Evolutionary conservation across 2,888 invertebrate genomes (phyloP).

Genomic region (Calameuta filiformis): DNA sequence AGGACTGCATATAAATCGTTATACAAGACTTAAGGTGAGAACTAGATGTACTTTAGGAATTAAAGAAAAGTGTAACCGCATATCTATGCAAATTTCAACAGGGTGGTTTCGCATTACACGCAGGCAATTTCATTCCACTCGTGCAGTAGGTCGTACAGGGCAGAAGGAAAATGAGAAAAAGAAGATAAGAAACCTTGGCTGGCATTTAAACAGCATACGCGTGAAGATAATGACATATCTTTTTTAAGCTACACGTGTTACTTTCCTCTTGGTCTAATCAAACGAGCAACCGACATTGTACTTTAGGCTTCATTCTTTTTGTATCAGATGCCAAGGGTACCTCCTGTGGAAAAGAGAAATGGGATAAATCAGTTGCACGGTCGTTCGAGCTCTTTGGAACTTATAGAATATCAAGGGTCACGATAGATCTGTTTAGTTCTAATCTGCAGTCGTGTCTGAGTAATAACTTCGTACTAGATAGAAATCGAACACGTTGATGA

Average conservation of each 20-base stretch:
- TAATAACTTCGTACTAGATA: background rate
- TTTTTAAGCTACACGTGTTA: background rate
- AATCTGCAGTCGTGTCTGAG: background rate
- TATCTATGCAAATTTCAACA: background rate
- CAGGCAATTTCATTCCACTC: background rate
- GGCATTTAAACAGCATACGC: background rate
- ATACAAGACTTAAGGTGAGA: background rate
- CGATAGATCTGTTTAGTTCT: background rate
- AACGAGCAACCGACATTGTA: background rate
- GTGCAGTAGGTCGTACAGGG: background rate
- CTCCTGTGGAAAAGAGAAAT: background rate
- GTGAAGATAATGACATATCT: background rate
- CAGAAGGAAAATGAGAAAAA: background rate
- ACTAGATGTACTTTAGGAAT: background rate
- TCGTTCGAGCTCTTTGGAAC: background rate
- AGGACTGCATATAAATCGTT: background rate
- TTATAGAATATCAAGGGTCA: background rate
- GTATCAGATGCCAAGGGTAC: background rate
- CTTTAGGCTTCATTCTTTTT: background rate
- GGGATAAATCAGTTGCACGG: background rate
- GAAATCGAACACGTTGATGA: background rate
- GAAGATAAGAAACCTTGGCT: background rate
- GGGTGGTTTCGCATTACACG: background rate
- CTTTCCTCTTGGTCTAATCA: background rate
- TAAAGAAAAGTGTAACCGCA: background rate